Evolutionary conservation across 1,140 invertebrate species (phyloP).

Genomic region (Brachionus rotundiformis): DNA sequence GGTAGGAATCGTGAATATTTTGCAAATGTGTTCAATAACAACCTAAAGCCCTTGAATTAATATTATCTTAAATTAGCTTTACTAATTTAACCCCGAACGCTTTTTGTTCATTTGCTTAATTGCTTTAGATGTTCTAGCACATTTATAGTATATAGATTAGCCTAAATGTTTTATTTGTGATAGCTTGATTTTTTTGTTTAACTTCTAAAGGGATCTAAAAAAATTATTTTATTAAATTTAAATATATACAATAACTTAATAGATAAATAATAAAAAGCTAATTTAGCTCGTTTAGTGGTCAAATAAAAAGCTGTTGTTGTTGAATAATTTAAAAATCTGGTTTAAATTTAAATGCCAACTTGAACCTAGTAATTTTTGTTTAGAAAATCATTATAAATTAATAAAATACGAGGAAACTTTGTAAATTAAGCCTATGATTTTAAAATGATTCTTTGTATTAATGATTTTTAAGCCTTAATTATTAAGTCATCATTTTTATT

Average conservation of each 20-base stretch:
- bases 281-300: not conserved
- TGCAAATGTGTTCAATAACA: constrained; percentile 26
- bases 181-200: constrained; percentile 8
- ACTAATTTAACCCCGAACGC: constrained; percentile 15
- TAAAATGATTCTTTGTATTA: too few species aligned
- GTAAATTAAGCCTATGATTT: too few species aligned
- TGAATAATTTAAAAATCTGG: constrained; percentile 23
- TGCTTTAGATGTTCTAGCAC: not conserved
- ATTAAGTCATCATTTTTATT: too few species aligned
- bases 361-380: not conserved
- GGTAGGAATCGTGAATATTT: constrained; percentile 9
- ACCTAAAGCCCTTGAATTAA: not conserved
- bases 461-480: too few species aligned
- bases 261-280: not conserved
- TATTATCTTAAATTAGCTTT: constrained; percentile 27
- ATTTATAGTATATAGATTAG: constrained; percentile 5
- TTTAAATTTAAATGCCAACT: not conserved
- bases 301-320: constrained; percentile 41
- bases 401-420: too few species aligned
- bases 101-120: not conserved
- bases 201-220: constrained; percentile 4
- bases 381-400: too few species aligned
- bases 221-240: not conserved
- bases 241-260: not conserved
- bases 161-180: not conserved